Base-by-base conservation (phyloP, 2,888 invertebrate species). In the Tetranychus truncatus region DNA sequence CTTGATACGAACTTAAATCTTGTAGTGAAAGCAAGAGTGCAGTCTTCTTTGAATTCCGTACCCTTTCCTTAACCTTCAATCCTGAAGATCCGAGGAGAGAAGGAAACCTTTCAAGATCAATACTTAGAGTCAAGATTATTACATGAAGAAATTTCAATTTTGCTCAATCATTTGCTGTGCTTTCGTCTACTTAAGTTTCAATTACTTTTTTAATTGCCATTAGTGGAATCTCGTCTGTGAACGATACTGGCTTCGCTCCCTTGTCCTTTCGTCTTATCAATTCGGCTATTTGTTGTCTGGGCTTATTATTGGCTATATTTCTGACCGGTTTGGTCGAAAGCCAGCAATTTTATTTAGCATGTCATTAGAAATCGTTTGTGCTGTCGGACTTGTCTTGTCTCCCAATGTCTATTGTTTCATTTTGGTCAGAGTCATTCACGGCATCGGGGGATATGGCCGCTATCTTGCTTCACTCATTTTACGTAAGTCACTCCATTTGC, bases 351-450 rank as follows among this genome's bases (percentile, higher is more conserved):
- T 45, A 34, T 45, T 66, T 11, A 34, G 55, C 15, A 11, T 76
- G 5, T 24, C 46, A 1, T 15, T 76, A 5, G 76, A 76, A 74
- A 76, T 76, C 24, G 6, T 71, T 8, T 9, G 69, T 34, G 69
- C 74, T 15, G 11, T 74, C 18, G 34, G 45, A 11, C 65, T 45
- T 20, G 24, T 69, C 20, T n/a, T 76, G 15, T 6, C 76, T 7
- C 44, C 65, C 1, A 44, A 34, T 66, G 46, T 76, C 15, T 74
- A 74, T 34, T 18, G 45, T 1, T 90, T 88, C 80, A 87, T 88
- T 15, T 81, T 88, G 75, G 85, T 88, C 69, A 84, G 90, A 77
- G 82, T 88, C 77, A 81, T 89, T 73, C 86, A 90, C 44, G 90
- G 90, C 18, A 87, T 88, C 15, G 88, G 69, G 45, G 74, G 73